A percentile compares a stretch with the other conserved stretches of the same genome.
Evolutionary conservation across 2,113 vertebrate genomes (phyloP).

Genomic region (Philantomba maxwellii): DNA sequence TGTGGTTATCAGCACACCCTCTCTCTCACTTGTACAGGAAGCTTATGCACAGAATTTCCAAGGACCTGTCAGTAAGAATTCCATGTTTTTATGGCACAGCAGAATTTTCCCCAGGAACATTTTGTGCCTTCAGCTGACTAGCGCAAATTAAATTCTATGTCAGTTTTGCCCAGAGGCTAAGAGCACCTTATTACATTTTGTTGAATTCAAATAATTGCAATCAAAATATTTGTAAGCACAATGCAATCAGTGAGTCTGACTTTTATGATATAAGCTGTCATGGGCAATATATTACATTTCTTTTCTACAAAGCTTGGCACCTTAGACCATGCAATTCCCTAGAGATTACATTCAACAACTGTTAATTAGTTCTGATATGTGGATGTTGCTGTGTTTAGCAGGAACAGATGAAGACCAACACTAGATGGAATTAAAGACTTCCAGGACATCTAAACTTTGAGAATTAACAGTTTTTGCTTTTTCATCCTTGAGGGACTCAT

Average conservation of each 20-base stretch:
- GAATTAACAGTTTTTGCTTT: not conserved
- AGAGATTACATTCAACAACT: not conserved
- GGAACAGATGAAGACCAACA: not conserved
- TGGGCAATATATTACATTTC: not conserved
- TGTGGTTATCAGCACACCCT: not conserved
- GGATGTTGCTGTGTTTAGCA: not conserved
- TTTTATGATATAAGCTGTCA: slow-evolving; percentile 34
- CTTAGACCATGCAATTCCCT: not conserved
- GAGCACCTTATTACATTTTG: slow-evolving; percentile 53
- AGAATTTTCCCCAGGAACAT: slow-evolving; percentile 48
- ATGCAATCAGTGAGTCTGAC: slow-evolving; percentile 10
- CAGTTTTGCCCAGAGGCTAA: slow-evolving; percentile 56
- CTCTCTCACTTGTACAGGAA: not conserved
- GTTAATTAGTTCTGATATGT: not conserved
- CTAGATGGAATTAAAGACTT: not conserved
- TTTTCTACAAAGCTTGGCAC: not conserved
- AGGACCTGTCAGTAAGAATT: slow-evolving; percentile 44
- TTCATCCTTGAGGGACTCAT: not conserved
- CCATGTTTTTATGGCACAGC: slow-evolving; percentile 13
- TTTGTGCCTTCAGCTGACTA: slow-evolving; percentile 38
- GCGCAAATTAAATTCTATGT: slow-evolving; percentile 50
- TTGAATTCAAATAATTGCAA: slow-evolving; percentile 52
- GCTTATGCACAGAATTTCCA: slow-evolving; percentile 28
- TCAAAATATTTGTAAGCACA: slow-evolving; percentile 63
- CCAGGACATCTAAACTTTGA: not conserved